Conservation (phyloP, 2,113 vertebrate species). For the Sigmodon hispidus region DNA sequence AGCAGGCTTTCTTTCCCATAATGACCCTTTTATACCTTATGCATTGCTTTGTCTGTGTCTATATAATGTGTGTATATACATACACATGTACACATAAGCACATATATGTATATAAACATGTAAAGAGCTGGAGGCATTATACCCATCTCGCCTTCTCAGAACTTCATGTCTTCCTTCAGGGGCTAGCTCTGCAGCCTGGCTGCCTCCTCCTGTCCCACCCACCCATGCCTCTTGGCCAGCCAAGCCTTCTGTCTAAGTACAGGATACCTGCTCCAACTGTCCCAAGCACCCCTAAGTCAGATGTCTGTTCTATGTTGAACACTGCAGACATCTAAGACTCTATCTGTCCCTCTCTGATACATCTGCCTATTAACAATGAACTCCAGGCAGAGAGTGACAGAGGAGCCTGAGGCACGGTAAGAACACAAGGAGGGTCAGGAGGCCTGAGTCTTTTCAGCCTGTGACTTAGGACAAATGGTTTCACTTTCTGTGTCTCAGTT, state of each 20-base stretch:
- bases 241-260: neutral
- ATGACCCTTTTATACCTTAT: neutral
- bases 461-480: neutral
- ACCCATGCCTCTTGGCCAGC: neutral
- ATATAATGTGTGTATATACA: too few species aligned
- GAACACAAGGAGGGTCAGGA: neutral
- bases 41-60: neutral
- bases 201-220: neutral
- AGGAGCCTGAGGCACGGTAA: neutral
- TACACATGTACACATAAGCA: too few species aligned
- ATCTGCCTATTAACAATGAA: neutral
- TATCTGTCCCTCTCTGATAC: neutral
- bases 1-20: neutral
- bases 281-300: neutral
- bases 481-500: conserved; percentile 10
- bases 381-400: neutral
- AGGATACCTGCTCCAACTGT: neutral
- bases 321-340: neutral
- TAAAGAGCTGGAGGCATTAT: neutral
- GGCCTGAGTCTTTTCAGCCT: neutral
- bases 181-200: neutral
- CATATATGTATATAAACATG: neutral
- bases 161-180: neutral
- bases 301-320: neutral
- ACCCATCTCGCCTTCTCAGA: neutral